Conservation (phyloP, 2,797 vertebrate genomes). For the Rhinatrema bivittatum region DNA sequence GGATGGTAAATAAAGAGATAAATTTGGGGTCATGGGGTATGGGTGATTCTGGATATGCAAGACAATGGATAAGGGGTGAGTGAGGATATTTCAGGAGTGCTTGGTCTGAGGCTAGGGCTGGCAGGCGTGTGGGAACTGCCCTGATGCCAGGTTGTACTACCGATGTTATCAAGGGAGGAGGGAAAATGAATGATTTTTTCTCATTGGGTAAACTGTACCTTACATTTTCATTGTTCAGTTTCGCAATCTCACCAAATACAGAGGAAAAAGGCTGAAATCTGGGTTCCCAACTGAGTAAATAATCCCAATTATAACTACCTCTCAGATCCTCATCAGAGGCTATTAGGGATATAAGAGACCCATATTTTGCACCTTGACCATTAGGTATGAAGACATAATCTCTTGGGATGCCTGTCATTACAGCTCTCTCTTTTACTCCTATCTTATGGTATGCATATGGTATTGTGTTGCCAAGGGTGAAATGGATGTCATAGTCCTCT, state of each 20-base stretch:
- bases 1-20: conserved; percentile 73
- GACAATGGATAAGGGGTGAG: conserved; percentile 56
- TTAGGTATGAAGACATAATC: conserved; percentile 46
- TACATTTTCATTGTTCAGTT: conserved; percentile 73
- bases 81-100: conserved; percentile 54
- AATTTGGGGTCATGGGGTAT: conserved; percentile 69
- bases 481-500: conserved; percentile 27
- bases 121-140: conserved; percentile 70
- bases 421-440: conserved; percentile 37
- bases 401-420: conserved; percentile 33
- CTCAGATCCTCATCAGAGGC: conserved; percentile 45
- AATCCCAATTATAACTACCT: conserved; percentile 61
- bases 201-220: conserved; percentile 50
- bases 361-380: conserved; percentile 28
- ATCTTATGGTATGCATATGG: conserved; percentile 27
- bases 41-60: conserved; percentile 59
- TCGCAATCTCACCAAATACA: conserved; percentile 78
- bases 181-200: conserved; percentile 61
- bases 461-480: conserved; percentile 29
- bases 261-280: conserved; percentile 73
- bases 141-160: conserved; percentile 78
- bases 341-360: conserved; percentile 46
- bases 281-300: conserved; percentile 73
- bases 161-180: conserved; percentile 79
- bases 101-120: conserved; percentile 44